Evolutionary conservation across 2,797 vertebrate species (phyloP).

Genomic region (Eulemur coronatus): DNA sequence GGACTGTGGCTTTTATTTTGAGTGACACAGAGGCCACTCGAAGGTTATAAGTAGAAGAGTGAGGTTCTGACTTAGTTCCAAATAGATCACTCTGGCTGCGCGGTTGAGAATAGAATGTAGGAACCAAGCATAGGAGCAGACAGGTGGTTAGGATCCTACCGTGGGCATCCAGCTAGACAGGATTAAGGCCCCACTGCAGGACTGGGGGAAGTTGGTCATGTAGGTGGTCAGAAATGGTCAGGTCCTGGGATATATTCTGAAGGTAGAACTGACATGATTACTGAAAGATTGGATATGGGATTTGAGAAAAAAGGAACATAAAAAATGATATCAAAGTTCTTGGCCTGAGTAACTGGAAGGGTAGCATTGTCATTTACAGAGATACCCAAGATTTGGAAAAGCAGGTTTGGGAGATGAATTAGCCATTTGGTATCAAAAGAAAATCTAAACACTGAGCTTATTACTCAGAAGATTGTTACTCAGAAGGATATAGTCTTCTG

Average conservation of each 20-base stretch:
- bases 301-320: neutral
- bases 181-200: neutral
- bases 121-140: neutral
- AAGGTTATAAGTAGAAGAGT: neutral
- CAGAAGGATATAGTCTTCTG: neutral
- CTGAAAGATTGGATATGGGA: neutral
- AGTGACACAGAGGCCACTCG: neutral
- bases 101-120: neutral
- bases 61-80: neutral
- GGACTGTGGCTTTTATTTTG: neutral
- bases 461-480: neutral
- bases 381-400: neutral
- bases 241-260: neutral
- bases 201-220: too few species aligned
- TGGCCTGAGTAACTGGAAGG: neutral
- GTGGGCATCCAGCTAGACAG: neutral
- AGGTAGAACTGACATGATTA: neutral
- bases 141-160: neutral
- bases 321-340: neutral
- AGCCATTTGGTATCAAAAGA: neutral
- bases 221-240: neutral
- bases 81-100: neutral
- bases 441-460: neutral
- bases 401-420: neutral
- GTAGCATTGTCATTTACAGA: neutral